A percentile compares a stretch with the other conserved stretches of the same genome.
These are phyloP conservation scores for Hirtodrosophila trivittata DNA, from an alignment of 2,888 invertebrate species.

Conservation along the genomic window DNA sequence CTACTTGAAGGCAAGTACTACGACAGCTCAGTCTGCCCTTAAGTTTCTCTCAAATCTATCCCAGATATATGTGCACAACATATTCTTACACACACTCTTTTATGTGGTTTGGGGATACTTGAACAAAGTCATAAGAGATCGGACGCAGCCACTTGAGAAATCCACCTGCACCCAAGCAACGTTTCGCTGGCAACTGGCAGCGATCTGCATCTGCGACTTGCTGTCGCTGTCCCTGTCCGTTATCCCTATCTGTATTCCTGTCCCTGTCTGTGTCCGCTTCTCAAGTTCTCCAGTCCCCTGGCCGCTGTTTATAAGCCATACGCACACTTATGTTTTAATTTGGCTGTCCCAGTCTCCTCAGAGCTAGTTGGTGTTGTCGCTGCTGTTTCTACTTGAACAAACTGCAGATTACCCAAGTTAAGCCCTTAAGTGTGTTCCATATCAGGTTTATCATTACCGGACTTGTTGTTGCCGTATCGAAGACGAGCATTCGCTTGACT, in stretches of 20 bases:
- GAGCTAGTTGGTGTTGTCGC: slow-evolving; percentile 47
- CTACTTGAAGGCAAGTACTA: slow-evolving; percentile 32
- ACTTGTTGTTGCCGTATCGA: slow-evolving; percentile 40
- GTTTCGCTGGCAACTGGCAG: slow-evolving; percentile 33
- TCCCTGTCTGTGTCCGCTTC: not conserved
- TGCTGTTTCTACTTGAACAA: slow-evolving; percentile 71
- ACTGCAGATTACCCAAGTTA: slow-evolving; percentile 77
- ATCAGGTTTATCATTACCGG: slow-evolving; percentile 73
- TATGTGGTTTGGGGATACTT: slow-evolving; percentile 13
- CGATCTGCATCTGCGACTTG: slow-evolving; percentile 67
- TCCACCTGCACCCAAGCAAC: slow-evolving; percentile 68
- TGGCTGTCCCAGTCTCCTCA: slow-evolving; percentile 54
- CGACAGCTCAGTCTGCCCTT: slow-evolving; percentile 34
- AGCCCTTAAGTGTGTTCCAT: slow-evolving; percentile 80
- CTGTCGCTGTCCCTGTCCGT: slow-evolving; percentile 3
- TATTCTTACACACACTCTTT: slow-evolving; percentile 11
- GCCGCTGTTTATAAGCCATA: slow-evolving; percentile 24
- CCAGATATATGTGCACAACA: not conserved
- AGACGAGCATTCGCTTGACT: slow-evolving; percentile 64
- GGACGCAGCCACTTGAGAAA: slow-evolving; percentile 78
- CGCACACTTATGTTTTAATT: slow-evolving; percentile 65
- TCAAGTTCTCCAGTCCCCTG: slow-evolving; percentile 22
- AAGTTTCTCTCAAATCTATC: slow-evolving; percentile 30
- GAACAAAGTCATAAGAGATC: slow-evolving; percentile 43
- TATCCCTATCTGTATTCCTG: not conserved